Base-by-base conservation (phyloP, 2,888 invertebrate genomes). In the Drosophila helvetica region DNA sequence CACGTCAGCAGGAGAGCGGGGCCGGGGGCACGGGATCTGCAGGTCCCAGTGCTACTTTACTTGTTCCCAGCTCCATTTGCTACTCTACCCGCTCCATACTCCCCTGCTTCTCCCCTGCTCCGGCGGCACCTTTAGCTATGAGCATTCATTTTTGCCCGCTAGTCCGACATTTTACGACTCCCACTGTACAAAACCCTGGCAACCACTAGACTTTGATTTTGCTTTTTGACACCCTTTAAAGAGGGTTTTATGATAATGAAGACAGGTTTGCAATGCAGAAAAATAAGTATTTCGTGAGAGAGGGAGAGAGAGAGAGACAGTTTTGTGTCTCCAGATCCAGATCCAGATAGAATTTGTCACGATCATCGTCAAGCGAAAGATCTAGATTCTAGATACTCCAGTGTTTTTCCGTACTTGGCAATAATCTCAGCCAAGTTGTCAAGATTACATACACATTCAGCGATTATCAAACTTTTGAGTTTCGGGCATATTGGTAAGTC, bases 61-160 rank as follows among this genome's bases (percentile, higher is more conserved):
- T 86, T 74, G 75, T 80, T 38, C 38, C 38, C 38, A 15, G 38
- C 15, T 38, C 38, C 38, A 74, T 74, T 75, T 84, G 82, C 72
- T 59, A 72, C 72, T 66, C 25, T 25, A 25, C 25, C 25, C 25
- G 25, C 6, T 25, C 6, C 25, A 27, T 7, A 7, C 7, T 25
- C 25, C 6, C 25, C 22, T 25, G 1, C 52, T 58, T 22, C 72
- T 59, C 52, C 53, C 30, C 72, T 59, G 57, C 69, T 64, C 38
- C 30, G 68, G 64, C 67, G 77, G 78, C 80, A 77, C 74, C 80
- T 85, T n/a, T 74, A 75, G 77, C 69, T 80, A 66, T 75, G 51
- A 74, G 77, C 75, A 80, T 83, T 86, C 83, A 86, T 86, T 86
- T 86, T 88, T 81, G 86, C 75, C 86, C 77, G 80, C 75, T 70